Conservation (phyloP, 2,113 vertebrate genomes). For the Sterna hirundo region DNA sequence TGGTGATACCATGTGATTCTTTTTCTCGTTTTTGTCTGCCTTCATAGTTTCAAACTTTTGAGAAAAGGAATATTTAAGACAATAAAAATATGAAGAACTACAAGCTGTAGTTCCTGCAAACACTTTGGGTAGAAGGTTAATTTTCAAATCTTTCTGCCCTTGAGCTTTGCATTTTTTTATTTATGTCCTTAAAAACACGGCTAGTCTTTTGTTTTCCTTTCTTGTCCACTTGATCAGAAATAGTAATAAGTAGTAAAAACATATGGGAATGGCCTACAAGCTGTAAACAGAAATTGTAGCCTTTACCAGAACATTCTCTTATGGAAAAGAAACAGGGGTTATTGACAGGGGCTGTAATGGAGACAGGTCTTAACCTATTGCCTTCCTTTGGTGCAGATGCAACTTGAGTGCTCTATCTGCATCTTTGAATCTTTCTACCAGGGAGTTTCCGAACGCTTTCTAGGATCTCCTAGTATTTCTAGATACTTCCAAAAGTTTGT, state of each 20-base stretch:
- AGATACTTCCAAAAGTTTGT: background rate
- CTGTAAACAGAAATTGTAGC: background rate
- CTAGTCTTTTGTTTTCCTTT: background rate
- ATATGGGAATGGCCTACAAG: background rate
- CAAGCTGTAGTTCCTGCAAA: background rate
- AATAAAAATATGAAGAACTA: background rate
- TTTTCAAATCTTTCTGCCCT: background rate
- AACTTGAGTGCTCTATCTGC: background rate
- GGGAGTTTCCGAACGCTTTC: background rate
- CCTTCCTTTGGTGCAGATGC: fast-evolving
- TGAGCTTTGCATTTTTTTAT: background rate
- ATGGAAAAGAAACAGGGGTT: background rate
- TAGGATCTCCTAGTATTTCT: background rate
- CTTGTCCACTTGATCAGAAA: background rate
- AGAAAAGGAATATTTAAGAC: slow-evolving; percentile 29
- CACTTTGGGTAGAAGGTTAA: background rate
- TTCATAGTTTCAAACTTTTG: background rate
- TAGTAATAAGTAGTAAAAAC: background rate
- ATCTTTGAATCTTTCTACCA: background rate
- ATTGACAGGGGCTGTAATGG: background rate
- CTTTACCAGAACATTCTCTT: background rate
- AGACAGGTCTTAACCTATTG: background rate
- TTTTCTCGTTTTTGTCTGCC: slow-evolving; percentile 40
- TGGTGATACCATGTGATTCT: slow-evolving; percentile 66
- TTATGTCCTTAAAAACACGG: background rate